Evolutionary conservation across 2,888 invertebrate species (phyloP).

Genomic region (Cenopis cana): DNA sequence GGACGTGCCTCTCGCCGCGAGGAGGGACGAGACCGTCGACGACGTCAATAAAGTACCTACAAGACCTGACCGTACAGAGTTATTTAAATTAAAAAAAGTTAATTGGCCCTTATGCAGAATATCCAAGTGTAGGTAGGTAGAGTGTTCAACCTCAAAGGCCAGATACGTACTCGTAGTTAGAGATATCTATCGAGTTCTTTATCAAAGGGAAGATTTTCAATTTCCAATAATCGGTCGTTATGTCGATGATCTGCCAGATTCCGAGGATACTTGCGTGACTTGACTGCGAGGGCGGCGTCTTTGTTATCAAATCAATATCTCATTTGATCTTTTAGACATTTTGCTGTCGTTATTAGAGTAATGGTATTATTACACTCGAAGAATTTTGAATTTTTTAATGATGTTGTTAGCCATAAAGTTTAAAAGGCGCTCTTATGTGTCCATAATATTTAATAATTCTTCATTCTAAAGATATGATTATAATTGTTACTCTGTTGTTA

Average conservation of each 20-base stretch:
- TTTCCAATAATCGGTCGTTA: conserved; percentile 72
- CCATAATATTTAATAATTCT: not conserved
- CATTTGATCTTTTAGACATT: conserved; percentile 23
- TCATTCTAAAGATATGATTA: not conserved
- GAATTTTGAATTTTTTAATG: conserved; percentile 26
- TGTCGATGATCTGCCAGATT: conserved; percentile 60
- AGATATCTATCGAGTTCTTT: conserved; percentile 45
- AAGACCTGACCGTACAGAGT: too few relatives aligned
- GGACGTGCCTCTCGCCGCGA: too few relatives aligned
- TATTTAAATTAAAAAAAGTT: not conserved
- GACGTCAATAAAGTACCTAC: too few relatives aligned
- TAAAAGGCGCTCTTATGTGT: not conserved
- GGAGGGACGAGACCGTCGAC: too few relatives aligned
- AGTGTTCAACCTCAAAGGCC: conserved; percentile 46
- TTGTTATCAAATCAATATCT: conserved; percentile 39
- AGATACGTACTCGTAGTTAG: conserved; percentile 42
- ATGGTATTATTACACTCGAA: conserved; percentile 15
- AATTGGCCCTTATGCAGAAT: not conserved
- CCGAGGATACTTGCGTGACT: conserved; percentile 60
- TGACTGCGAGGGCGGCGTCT: conserved; percentile 57
- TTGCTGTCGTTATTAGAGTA: conserved; percentile 5
- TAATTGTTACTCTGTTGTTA: too few relatives aligned
- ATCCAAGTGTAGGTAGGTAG: conserved; percentile 2
- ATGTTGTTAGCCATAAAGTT: not conserved
- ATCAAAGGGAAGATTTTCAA: conserved; percentile 65